phyloP scores from a whole-genome alignment of 2,888 invertebrate genomes.

The Microctonus aethiopoides region DNA sequence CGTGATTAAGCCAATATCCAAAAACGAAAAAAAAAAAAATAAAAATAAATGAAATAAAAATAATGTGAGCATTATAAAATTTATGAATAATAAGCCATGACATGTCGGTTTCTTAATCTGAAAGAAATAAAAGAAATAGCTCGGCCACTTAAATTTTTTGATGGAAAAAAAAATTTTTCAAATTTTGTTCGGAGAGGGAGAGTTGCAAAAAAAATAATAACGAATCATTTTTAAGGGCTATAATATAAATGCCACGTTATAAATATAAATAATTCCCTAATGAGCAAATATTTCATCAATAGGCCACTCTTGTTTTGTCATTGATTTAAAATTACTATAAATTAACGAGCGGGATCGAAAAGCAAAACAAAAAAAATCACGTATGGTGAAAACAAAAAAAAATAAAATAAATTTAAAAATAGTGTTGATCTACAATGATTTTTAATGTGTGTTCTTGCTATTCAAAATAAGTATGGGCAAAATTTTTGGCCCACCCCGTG shows the following conservation, averaged over 20 bases:
- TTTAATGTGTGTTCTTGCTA: constrained; percentile 59
- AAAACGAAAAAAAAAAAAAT: constrained; percentile 19
- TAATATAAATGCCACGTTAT: not conserved
- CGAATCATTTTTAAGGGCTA: not conserved
- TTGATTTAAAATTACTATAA: too few species aligned
- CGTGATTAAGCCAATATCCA: constrained; percentile 23
- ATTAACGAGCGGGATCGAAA: not conserved
- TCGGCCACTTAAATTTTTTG: not conserved
- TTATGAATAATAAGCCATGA: constrained; percentile 14
- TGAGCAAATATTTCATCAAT: too few species aligned
- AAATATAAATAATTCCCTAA: not conserved
- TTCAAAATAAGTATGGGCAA: constrained; percentile 50
- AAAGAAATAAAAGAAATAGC: not conserved
- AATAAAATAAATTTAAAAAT: constrained; percentile 34
- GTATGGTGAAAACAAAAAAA: constrained; percentile 30
- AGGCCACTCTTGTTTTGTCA: too few species aligned
- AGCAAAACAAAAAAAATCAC: constrained; percentile 19
- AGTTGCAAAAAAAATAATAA: not conserved
- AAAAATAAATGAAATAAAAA: too few species aligned
- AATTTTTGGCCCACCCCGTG: constrained; percentile 27
- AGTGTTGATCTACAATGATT: constrained; percentile 55
- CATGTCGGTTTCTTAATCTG: constrained; percentile 7
- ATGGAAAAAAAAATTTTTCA: not conserved
- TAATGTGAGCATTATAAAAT: not conserved
- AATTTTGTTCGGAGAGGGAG: not conserved